Percentiles rank a stretch among this genome's conserved stretches.
Conservation (phyloP, 2,797 vertebrate species). For the Tragopan temminckii region DNA sequence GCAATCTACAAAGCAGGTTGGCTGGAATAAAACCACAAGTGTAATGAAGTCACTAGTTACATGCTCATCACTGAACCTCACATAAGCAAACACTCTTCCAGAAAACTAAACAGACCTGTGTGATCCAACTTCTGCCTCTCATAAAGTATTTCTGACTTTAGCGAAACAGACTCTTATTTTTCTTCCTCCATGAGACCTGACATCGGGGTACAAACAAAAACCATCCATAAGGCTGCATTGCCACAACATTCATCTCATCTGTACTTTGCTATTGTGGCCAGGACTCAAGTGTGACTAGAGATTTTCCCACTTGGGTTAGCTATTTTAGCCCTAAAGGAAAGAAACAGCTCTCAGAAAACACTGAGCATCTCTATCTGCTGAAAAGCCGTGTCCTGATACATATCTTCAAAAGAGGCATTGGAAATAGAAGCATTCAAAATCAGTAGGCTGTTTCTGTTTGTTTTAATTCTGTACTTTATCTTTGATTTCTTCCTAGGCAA, state of each 20-base stretch:
- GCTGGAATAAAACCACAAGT: constrained; percentile 19
- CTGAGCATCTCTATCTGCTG: not conserved
- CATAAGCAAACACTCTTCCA: not conserved
- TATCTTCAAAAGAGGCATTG: constrained; percentile 16
- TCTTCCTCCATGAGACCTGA: not conserved
- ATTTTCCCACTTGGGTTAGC: not conserved
- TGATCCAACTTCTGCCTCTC: not conserved
- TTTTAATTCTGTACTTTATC: constrained; percentile 20
- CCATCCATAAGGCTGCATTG: not conserved
- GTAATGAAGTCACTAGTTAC: constrained; percentile 16
- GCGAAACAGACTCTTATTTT: not conserved
- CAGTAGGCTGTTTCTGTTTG: constrained; percentile 36
- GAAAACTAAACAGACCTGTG: not conserved
- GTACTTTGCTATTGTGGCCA: not conserved
- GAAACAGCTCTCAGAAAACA: constrained; percentile 10
- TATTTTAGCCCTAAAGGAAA: constrained; percentile 18
- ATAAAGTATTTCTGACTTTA: not conserved
- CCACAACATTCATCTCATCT: not conserved
- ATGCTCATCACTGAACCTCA: not conserved
- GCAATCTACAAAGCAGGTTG: not conserved
- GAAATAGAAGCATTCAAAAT: constrained; percentile 19
- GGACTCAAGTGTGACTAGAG: not conserved
- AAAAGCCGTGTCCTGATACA: constrained; percentile 17
- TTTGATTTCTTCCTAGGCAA: constrained; percentile 1
- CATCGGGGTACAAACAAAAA: not conserved